phyloP scores from a whole-genome alignment of 2,113 vertebrate genomes.

The human region GRCh38 chr6:167049001-167049500 shows the following conservation, averaged over 20 bases:
- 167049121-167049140: no score
- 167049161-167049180: background rate
- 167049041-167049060: background rate
- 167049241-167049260: background rate
- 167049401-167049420: background rate
- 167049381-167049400: background rate
- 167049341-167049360: accelerated
- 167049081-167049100: background rate
- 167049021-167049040: background rate
- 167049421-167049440: background rate
- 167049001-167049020: background rate
- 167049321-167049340: background rate
- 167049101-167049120: background rate
- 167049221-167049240: background rate
- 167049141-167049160: background rate
- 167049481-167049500: background rate
- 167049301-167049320: background rate
- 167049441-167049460: background rate
- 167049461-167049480: no score
- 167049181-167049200: background rate
- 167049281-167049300: background rate
- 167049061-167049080: background rate
- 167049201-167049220: background rate
- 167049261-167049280: background rate
- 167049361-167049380: accelerated